Evolutionary conservation across 2,888 invertebrate species (phyloP).

Genomic region (Polymixis flavicincta): DNA sequence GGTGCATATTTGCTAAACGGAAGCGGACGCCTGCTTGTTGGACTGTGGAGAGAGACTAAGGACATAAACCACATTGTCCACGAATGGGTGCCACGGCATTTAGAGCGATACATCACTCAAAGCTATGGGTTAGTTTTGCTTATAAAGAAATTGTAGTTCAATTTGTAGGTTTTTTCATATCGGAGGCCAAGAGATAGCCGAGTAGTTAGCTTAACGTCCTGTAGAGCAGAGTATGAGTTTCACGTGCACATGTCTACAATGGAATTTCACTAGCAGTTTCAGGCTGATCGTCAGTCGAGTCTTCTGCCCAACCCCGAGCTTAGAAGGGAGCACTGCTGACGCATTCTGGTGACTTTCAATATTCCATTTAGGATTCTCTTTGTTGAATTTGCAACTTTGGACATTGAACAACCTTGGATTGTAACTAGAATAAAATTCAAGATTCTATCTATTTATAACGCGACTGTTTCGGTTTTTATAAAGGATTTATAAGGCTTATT

Average conservation of each 20-base stretch:
- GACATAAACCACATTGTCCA: slow-evolving; percentile 63
- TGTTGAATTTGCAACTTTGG: slow-evolving; percentile 2
- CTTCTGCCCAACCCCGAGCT: not conserved
- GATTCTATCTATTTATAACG: slow-evolving; percentile 18
- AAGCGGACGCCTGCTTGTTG: slow-evolving; percentile 74
- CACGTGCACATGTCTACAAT: not conserved
- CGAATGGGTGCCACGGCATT: slow-evolving; percentile 56
- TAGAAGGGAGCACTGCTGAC: not conserved
- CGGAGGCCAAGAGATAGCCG: not conserved
- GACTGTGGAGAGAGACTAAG: slow-evolving; percentile 76
- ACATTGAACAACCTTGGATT: slow-evolving; percentile 49
- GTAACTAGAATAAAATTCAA: slow-evolving; percentile 17
- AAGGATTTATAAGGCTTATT: slow-evolving; percentile 5
- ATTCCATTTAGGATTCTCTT: not conserved
- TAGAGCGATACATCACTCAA: slow-evolving; percentile 47
- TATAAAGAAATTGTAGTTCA: slow-evolving; percentile 20
- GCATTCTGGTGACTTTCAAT: not conserved
- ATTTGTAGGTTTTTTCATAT: slow-evolving; percentile 3
- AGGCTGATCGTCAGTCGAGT: not conserved
- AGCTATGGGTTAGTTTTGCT: slow-evolving; percentile 62
- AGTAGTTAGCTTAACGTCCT: slow-evolving; percentile 11
- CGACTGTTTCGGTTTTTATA: not conserved
- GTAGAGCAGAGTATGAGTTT: slow-evolving; percentile 5
- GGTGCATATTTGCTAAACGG: slow-evolving; percentile 77
- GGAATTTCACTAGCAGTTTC: not conserved